phyloP scores from a whole-genome alignment of 1,140 invertebrate species.

The Drosophila azteca region DNA sequence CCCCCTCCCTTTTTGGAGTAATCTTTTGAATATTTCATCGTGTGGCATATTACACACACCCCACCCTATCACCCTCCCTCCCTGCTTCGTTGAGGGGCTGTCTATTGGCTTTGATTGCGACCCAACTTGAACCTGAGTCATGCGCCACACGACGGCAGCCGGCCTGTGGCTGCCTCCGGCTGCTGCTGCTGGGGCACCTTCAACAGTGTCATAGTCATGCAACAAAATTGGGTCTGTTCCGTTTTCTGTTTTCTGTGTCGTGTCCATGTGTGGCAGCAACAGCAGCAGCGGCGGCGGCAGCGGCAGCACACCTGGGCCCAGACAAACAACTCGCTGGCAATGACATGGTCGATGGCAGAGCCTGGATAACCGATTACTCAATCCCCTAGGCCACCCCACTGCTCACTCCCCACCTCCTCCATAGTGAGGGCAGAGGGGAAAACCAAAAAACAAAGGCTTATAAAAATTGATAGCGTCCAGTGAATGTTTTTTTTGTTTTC shows the following conservation, averaged over 20 bases:
- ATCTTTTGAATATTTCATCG: conserved; percentile 43
- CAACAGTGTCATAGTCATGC: conserved; percentile 76
- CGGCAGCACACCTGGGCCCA: conserved; percentile 73
- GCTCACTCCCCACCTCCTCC: conserved; percentile 1
- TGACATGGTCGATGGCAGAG: conserved; percentile 54
- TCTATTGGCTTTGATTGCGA: conserved; percentile 61
- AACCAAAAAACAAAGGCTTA: conserved; percentile 69
- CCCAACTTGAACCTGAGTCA: conserved; percentile 82
- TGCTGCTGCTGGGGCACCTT: conserved; percentile 67
- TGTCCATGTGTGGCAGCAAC: conserved; percentile 15
- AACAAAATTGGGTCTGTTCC: conserved; percentile 67
- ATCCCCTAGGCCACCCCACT: conserved; percentile 30
- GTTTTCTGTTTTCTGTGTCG: conserved; percentile 34
- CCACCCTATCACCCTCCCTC: too few relatives aligned
- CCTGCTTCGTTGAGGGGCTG: conserved; percentile 8
- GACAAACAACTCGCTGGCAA: conserved; percentile 61
- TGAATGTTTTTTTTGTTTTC: conserved; percentile 47
- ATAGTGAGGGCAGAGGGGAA: conserved; percentile 5
- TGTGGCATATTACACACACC: conserved; percentile 43
- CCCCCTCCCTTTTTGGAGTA: neutral
- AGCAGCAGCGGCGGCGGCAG: neutral
- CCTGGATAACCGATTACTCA: conserved; percentile 70
- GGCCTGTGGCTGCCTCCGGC: conserved; percentile 1
- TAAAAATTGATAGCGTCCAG: conserved; percentile 78
- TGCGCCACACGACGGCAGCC: conserved; percentile 30